Evolutionary conservation across 2,797 vertebrate species (phyloP).

Genomic region (Crocidura indochinensis): DNA sequence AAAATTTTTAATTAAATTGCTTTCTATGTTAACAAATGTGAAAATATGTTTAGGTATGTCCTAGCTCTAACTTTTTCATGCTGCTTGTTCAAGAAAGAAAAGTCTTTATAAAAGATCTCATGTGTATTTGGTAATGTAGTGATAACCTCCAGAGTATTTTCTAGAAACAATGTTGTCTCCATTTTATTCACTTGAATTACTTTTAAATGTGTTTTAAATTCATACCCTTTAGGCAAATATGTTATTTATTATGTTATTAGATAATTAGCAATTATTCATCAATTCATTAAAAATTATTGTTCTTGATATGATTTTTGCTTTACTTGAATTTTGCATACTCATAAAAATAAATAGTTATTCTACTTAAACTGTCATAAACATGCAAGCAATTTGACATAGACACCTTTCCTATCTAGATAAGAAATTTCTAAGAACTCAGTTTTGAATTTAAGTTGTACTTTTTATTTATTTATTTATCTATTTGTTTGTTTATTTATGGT

Average conservation of each 20-base stretch:
- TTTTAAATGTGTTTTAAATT: neutral
- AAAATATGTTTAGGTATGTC: too few relatives aligned
- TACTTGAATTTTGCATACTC: neutral
- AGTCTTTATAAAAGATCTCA: neutral
- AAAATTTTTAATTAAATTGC: neutral
- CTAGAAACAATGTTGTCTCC: neutral
- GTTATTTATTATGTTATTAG: neutral
- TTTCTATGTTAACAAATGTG: too few relatives aligned
- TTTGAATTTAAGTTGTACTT: too few relatives aligned
- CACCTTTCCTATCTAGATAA: neutral
- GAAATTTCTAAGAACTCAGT: neutral
- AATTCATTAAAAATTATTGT: constrained; percentile 7
- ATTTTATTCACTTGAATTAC: neutral
- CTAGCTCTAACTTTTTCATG: too few relatives aligned
- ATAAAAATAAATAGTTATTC: neutral
- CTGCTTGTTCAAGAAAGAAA: neutral
- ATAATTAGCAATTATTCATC: neutral
- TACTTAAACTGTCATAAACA: neutral
- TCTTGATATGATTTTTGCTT: neutral
- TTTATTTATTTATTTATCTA: too few relatives aligned
- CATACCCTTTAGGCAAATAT: neutral
- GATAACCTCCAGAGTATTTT: neutral
- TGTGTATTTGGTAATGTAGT: neutral
- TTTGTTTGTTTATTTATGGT: neutral
- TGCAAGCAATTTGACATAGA: neutral